These are phyloP conservation scores for Odocoileus virginianus DNA, from an alignment of 2,113 vertebrate species.

Conservation along the genomic window DNA sequence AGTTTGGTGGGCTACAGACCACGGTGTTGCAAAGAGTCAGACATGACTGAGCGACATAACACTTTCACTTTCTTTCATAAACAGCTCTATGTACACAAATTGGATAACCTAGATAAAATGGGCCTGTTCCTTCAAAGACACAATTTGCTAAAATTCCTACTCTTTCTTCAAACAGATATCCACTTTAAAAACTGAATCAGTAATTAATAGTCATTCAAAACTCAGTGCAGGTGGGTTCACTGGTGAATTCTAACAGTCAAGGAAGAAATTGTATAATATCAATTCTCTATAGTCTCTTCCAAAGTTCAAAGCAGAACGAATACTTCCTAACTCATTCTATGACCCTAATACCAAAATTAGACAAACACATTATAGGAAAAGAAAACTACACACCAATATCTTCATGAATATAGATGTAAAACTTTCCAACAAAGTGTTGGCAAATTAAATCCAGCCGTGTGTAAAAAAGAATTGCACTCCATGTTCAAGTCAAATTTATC, in stretches of 20 bases:
- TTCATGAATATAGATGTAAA: background rate
- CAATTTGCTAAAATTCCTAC: background rate
- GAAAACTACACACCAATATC: background rate
- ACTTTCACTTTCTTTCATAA: background rate
- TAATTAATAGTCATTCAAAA: background rate
- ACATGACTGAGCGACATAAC: background rate
- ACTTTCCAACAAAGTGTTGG: background rate
- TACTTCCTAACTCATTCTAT: background rate
- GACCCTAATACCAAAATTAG: background rate
- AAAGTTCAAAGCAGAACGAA: background rate
- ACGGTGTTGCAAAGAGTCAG: background rate
- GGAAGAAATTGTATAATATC: background rate
- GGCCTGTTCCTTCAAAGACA: background rate
- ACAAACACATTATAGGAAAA: background rate
- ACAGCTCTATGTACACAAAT: background rate
- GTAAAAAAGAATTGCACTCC: background rate
- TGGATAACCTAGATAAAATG: background rate
- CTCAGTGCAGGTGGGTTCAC: background rate
- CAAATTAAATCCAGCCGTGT: background rate
- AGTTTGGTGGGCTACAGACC: background rate
- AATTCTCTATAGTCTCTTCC: background rate
- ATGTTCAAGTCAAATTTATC: background rate
- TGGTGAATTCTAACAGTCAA: background rate
- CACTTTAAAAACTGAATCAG: background rate
- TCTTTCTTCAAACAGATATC: background rate